These are phyloP conservation scores for Anthonomus grandis DNA, from an alignment of 1,140 invertebrate species.

Conservation along the genomic window DNA sequence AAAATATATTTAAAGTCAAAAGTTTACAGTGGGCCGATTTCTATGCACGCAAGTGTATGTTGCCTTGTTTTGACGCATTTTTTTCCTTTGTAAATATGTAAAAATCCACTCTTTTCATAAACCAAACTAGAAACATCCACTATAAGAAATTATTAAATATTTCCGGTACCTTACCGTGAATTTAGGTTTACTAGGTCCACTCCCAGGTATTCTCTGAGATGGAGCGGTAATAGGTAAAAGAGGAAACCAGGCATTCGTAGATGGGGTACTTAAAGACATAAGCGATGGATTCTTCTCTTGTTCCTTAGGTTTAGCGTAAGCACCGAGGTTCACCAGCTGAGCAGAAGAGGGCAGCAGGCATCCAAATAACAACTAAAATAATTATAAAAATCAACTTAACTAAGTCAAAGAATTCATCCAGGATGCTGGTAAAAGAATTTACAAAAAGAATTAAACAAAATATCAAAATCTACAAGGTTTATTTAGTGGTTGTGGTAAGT, in stretches of 20 bases:
- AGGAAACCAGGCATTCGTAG: constrained; percentile 64
- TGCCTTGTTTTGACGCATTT: no score
- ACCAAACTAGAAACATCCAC: background rate
- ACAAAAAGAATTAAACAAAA: no score
- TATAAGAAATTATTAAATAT: background rate
- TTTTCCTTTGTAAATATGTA: background rate
- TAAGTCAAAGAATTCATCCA: no score
- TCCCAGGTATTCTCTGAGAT: constrained; percentile 49
- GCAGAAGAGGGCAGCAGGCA: constrained; percentile 55
- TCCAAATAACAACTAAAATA: constrained; percentile 51
- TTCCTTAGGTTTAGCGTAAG: constrained; percentile 39
- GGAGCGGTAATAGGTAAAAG: constrained; percentile 65
- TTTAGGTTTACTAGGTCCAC: constrained; percentile 17
- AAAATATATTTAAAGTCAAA: no score
- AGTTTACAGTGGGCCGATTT: no score
- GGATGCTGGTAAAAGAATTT: no score
- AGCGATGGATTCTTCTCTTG: constrained; percentile 58
- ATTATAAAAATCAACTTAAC: background rate
- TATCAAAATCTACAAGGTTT: no score
- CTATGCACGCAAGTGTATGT: no score
- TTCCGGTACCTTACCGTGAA: constrained; percentile 27
- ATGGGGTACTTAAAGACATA: constrained; percentile 55
- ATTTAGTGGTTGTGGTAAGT: no score
- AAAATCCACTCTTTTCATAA: background rate
- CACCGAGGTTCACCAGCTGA: constrained; percentile 47